Conservation (phyloP, 2,888 invertebrate genomes). For the Choristoneura rosaceana region DNA sequence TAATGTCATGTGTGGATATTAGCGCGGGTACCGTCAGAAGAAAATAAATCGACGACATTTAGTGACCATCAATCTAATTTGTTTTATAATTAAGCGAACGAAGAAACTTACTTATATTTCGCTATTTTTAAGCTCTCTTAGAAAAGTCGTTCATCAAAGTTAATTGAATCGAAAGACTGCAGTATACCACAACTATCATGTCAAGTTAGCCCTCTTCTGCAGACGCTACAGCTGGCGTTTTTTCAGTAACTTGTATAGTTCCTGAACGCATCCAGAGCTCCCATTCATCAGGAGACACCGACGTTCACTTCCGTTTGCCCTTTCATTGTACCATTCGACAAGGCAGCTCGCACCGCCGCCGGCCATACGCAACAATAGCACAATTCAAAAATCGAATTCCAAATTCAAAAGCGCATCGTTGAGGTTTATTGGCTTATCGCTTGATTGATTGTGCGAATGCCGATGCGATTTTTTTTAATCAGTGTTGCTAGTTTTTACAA, state of each 20-base stretch:
- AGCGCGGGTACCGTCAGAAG: slow-evolving; percentile 59
- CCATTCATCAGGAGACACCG: slow-evolving; percentile 77
- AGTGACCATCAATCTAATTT: background rate
- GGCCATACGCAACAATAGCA: slow-evolving; percentile 76
- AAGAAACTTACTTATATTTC: background rate
- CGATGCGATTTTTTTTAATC: slow-evolving; percentile 62
- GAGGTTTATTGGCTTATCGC: slow-evolving; percentile 86
- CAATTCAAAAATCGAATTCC: slow-evolving; percentile 81
- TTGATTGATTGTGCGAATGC: slow-evolving; percentile 85
- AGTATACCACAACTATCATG: background rate
- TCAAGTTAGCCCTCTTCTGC: slow-evolving; percentile 47
- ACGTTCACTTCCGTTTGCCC: slow-evolving; percentile 79
- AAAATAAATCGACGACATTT: slow-evolving; percentile 37
- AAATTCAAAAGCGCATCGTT: slow-evolving; percentile 85
- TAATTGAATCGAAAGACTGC: background rate
- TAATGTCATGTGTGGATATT: slow-evolving; percentile 55
- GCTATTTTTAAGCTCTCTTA: background rate
- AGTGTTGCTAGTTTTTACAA: slow-evolving; percentile 63
- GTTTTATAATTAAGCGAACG: background rate
- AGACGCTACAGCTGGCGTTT: slow-evolving; percentile 58
- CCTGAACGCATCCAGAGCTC: slow-evolving; percentile 69
- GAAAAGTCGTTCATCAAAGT: background rate
- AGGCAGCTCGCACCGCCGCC: slow-evolving; percentile 76
- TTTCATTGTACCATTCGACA: slow-evolving; percentile 79
- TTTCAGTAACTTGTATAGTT: slow-evolving; percentile 72